These are phyloP conservation scores for Vireo griseus DNA, from an alignment of 2,797 vertebrate species.

Conservation along the genomic window DNA sequence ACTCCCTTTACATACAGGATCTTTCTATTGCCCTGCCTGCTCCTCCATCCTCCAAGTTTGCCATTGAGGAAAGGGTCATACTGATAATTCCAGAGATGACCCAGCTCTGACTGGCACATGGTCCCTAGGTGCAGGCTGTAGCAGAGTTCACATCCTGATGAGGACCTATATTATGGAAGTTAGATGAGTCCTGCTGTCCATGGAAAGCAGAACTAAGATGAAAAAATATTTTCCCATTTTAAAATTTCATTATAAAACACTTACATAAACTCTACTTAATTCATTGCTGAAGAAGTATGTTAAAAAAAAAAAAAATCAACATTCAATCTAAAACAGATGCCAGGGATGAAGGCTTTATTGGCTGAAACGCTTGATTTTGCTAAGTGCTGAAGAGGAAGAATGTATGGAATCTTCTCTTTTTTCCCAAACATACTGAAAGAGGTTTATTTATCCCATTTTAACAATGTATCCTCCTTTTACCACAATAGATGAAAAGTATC, in stretches of 20 bases:
- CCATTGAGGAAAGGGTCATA: neutral
- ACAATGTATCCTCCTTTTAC: neutral
- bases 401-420: neutral
- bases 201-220: neutral
- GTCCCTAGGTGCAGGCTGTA: neutral
- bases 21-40: neutral
- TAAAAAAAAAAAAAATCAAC: neutral
- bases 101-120: fast-evolving
- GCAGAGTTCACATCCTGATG: neutral
- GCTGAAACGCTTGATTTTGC: neutral
- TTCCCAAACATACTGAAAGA: neutral
- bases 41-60: neutral
- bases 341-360: neutral
- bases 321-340: neutral
- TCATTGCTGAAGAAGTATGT: neutral
- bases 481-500: neutral
- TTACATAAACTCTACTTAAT: neutral
- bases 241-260: neutral
- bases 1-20: neutral
- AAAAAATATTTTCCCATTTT: neutral
- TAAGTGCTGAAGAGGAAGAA: neutral
- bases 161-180: neutral
- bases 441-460: neutral
- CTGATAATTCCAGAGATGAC: neutral
- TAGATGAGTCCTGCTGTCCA: neutral